Conservation (phyloP, 2,888 invertebrate genomes). For the Sialis lutaria region DNA sequence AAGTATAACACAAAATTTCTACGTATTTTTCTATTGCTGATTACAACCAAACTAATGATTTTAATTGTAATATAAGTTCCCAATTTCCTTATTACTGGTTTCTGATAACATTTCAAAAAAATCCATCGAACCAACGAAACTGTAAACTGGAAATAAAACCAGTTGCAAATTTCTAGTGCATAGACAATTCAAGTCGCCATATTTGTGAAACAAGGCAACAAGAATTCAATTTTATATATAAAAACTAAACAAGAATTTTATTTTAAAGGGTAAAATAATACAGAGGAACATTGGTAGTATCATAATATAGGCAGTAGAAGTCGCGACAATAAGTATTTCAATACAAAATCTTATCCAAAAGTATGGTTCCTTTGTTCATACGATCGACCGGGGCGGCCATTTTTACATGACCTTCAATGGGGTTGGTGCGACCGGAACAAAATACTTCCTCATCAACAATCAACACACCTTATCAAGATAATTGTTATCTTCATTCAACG, state of each 20-base stretch:
- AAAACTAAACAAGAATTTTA: too few relatives aligned
- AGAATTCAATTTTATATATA: too few relatives aligned
- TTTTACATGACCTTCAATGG: constrained; percentile 34
- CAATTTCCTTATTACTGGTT: too few relatives aligned
- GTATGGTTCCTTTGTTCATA: constrained; percentile 40
- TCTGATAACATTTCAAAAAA: too few relatives aligned
- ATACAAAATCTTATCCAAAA: constrained; percentile 15
- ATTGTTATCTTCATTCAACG: constrained; percentile 60
- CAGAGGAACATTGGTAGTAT: too few relatives aligned
- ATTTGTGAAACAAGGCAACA: constrained; percentile 9
- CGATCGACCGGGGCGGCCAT: constrained; percentile 36
- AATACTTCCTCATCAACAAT: constrained; percentile 6
- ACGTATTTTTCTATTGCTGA: too few relatives aligned
- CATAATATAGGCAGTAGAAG: too few relatives aligned
- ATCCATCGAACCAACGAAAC: too few relatives aligned
- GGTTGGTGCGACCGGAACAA: constrained; percentile 17
- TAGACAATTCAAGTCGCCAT: constrained; percentile 16
- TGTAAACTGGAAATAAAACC: neutral
- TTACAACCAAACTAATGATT: too few relatives aligned
- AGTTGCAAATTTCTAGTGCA: neutral
- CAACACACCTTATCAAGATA: constrained; percentile 52
- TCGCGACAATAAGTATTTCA: constrained; percentile 1
- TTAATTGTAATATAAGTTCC: too few relatives aligned
- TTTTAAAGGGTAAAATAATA: too few relatives aligned
- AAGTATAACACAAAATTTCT: too few relatives aligned